Evolutionary conservation across 2,113 vertebrate species (phyloP).

Genomic region (Stictonetta naevosa): DNA sequence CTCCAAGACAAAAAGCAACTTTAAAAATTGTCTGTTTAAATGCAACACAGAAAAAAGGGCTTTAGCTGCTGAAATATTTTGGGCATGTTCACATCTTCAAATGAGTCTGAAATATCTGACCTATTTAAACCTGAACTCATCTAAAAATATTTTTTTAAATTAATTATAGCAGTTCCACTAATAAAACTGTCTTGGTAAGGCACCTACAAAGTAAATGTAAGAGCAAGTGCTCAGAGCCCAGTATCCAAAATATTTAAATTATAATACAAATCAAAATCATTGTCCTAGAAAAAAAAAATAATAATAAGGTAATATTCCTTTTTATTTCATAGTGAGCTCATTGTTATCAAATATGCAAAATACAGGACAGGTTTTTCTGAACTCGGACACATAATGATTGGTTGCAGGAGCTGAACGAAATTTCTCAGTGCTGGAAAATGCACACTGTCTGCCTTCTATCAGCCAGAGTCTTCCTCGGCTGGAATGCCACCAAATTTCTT

Average conservation of each 20-base stretch:
- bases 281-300: background rate
- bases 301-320: background rate
- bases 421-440: background rate
- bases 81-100: conserved; percentile 38
- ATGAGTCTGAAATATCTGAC: conserved; percentile 18
- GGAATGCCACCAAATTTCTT: background rate
- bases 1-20: conserved; percentile 19
- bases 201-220: background rate
- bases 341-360: background rate
- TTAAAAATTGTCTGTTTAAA: background rate
- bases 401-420: background rate
- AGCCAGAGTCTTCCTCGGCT: conserved; percentile 7
- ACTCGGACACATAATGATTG: background rate
- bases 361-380: background rate
- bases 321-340: background rate
- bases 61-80: conserved; percentile 55
- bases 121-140: conserved; percentile 1
- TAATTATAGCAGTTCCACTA: background rate
- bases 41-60: background rate
- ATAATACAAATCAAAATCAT: background rate
- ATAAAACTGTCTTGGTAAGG: background rate
- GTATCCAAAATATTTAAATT: background rate
- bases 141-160: background rate
- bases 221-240: background rate
- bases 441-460: background rate